Evolutionary conservation across 1,140 invertebrate genomes (phyloP).

Genomic region (Planococcus citri): DNA sequence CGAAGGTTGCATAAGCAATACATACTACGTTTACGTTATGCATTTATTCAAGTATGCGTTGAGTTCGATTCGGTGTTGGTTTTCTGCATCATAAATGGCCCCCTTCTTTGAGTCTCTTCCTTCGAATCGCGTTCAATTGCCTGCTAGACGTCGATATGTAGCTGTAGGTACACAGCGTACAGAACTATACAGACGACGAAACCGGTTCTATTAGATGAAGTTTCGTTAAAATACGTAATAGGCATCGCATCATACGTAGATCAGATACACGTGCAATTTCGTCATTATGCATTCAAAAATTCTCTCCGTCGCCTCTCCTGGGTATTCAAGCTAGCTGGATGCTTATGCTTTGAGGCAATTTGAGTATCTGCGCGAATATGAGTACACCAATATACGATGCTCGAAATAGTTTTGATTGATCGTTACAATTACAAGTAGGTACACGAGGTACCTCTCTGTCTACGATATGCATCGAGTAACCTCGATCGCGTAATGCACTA

Average conservation of each 20-base stretch:
- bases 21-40: no score
- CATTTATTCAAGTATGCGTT: no score
- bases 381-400: neutral
- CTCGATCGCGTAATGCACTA: no score
- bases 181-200: neutral
- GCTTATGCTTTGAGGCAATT: no score
- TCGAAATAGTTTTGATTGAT: neutral
- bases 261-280: neutral
- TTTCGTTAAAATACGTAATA: neutral
- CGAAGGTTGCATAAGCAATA: no score
- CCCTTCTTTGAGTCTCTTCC: neutral
- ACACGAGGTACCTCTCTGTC: neutral
- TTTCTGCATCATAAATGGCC: neutral
- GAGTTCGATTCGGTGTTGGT: neutral
- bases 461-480: no score
- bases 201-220: neutral
- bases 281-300: neutral
- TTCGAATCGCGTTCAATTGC: neutral
- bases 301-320: no score
- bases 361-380: neutral
- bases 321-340: no score
- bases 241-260: no score
- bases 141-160: neutral
- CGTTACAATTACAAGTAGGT: neutral
- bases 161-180: no score